Percentiles rank a stretch among this genome's conserved stretches.
Conservation (phyloP, 2,888 invertebrate genomes). For the Hyles lineata region DNA sequence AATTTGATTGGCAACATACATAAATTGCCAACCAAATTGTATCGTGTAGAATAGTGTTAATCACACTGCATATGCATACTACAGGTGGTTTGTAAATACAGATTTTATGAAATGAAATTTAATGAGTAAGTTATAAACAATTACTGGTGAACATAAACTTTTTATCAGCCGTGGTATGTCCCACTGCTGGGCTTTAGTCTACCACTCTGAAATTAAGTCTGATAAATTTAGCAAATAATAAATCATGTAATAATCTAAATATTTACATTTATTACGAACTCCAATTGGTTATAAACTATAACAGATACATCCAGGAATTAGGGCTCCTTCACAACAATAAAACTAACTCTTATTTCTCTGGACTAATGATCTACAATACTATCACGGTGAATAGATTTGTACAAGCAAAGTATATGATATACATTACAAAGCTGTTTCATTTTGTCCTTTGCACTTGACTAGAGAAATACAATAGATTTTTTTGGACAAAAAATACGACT, state of each 20-base stretch:
- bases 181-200: no score
- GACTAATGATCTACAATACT: neutral
- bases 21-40: no score
- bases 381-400: neutral
- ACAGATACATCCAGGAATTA: neutral
- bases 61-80: no score
- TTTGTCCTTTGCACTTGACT: neutral
- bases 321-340: neutral
- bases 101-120: no score
- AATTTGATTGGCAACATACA: no score
- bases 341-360: neutral
- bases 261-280: constrained; percentile 20
- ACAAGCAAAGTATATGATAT: neutral
- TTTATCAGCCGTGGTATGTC: no score
- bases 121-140: no score
- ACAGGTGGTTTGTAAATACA: no score
- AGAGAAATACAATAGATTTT: neutral
- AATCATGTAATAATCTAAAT: neutral
- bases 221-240: neutral
- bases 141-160: no score
- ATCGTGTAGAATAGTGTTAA: no score
- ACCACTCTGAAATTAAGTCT: no score
- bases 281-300: neutral
- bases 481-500: neutral
- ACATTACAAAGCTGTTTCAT: neutral